A percentile compares a stretch with the other conserved stretches of the same genome.
phyloP scores from a whole-genome alignment of 1,140 invertebrate species.

The Alviniconcha marisindica region DNA sequence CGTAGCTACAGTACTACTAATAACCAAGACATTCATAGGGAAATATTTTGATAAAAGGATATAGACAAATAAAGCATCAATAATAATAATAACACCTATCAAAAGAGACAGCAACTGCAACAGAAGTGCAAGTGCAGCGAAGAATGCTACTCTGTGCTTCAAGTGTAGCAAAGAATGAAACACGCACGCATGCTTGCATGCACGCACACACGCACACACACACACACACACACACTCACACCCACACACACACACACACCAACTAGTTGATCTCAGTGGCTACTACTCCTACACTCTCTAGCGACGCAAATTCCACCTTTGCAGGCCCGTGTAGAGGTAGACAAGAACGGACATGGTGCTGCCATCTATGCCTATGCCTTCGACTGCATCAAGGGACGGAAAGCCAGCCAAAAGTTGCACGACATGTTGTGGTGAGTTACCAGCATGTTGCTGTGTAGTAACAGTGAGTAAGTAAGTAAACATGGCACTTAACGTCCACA shows the following conservation, averaged over 20 bases:
- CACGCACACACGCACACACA: too few species aligned
- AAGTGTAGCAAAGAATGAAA: background rate
- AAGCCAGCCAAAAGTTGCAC: slow-evolving; percentile 76
- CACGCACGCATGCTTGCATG: background rate
- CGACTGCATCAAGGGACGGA: slow-evolving; percentile 74
- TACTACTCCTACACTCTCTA: too few species aligned
- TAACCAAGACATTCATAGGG: background rate
- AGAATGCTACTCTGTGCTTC: background rate
- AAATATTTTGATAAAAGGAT: too few species aligned
- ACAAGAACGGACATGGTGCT: slow-evolving; percentile 78
- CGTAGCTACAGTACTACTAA: background rate
- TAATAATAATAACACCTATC: too few species aligned
- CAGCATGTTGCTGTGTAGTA: too few species aligned
- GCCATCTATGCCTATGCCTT: slow-evolving; percentile 78
- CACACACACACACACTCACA: background rate
- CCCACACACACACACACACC: background rate
- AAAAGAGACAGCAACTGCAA: too few species aligned
- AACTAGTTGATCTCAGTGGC: background rate
- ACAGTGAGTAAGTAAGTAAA: too few species aligned
- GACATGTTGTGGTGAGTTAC: slow-evolving; percentile 77
- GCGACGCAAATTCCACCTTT: slow-evolving; percentile 27
- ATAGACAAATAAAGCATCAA: too few species aligned
- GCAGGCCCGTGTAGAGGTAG: slow-evolving; percentile 77
- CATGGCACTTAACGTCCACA: too few species aligned
- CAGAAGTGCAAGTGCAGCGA: too few species aligned